phyloP scores from a whole-genome alignment of 1,140 invertebrate species.

The Mesaphorura yosii region DNA sequence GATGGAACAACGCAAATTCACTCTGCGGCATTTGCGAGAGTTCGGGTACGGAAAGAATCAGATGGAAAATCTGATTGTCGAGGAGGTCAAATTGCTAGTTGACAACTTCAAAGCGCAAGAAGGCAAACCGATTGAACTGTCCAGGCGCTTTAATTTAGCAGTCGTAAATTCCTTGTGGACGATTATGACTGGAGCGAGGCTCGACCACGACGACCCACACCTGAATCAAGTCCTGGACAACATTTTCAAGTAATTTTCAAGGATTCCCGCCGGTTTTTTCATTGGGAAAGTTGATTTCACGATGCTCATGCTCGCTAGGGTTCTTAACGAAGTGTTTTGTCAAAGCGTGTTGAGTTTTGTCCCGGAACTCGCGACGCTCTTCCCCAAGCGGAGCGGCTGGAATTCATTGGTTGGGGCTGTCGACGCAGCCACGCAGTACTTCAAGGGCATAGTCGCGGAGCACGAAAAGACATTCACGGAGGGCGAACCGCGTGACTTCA shows the following conservation, averaged over 20 bases:
- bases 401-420: conserved; percentile 23
- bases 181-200: background rate
- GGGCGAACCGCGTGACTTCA: conserved; percentile 11
- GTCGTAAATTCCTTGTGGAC: background rate
- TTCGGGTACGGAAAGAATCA: conserved; percentile 35
- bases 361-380: background rate
- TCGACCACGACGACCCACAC: background rate
- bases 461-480: conserved; percentile 38
- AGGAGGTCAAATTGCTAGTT: conserved; percentile 24
- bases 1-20: conserved; percentile 33
- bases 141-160: background rate
- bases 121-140: background rate
- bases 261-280: background rate
- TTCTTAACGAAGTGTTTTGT: background rate
- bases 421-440: conserved; percentile 15
- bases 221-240: background rate
- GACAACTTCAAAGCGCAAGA: background rate
- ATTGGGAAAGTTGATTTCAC: background rate
- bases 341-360: background rate
- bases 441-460: conserved; percentile 49
- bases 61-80: conserved; percentile 35
- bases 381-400: conserved; percentile 19
- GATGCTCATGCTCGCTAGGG: background rate
- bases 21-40: conserved; percentile 33
- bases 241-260: background rate